Conservation (phyloP, 2,797 vertebrate genomes). For the Acanthornis magna region DNA sequence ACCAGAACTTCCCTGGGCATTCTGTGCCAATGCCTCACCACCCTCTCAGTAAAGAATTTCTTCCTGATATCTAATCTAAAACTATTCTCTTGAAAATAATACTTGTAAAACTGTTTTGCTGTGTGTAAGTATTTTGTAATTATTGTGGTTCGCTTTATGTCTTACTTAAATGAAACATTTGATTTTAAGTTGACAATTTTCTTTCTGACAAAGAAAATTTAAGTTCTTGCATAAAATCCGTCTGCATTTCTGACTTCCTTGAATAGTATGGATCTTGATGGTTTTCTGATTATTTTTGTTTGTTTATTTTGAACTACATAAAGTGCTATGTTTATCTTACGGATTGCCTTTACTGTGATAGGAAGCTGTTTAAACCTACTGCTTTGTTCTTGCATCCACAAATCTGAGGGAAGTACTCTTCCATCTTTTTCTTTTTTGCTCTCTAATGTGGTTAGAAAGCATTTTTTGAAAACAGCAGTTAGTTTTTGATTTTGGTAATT, state of each 20-base stretch:
- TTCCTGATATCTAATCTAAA: neutral
- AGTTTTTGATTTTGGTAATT: neutral
- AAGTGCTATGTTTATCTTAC: neutral
- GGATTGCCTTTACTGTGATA: neutral
- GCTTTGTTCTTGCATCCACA: neutral
- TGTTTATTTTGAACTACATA: neutral
- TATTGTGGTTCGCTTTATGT: neutral
- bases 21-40: neutral
- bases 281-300: neutral
- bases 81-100: neutral
- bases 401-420: neutral
- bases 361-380: neutral
- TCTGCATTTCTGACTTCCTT: neutral
- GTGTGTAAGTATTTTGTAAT: neutral
- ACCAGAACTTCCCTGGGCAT: neutral
- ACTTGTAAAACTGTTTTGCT: neutral
- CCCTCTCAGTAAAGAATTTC: neutral
- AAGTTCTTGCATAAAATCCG: neutral
- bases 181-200: neutral
- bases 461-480: neutral
- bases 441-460: neutral
- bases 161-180: neutral
- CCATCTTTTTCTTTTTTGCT: neutral
- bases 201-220: neutral
- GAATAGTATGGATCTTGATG: neutral